These are phyloP conservation scores for Glareola pratincola DNA, from an alignment of 2,113 vertebrate species.

Conservation along the genomic window DNA sequence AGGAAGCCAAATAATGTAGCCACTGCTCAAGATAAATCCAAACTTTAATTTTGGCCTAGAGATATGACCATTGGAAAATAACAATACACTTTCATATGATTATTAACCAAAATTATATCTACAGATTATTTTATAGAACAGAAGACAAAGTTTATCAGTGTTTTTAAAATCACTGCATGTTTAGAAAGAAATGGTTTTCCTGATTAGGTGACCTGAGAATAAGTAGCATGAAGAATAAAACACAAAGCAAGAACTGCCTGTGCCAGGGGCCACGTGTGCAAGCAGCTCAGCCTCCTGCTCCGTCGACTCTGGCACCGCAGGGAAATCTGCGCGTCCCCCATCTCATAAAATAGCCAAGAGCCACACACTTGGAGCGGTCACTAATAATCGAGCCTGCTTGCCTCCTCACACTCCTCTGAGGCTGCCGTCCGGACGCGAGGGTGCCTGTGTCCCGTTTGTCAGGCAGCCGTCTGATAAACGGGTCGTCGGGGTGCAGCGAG, in stretches of 20 bases:
- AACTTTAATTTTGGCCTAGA: background rate
- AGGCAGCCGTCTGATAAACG: too few relatives aligned
- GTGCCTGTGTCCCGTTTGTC: background rate
- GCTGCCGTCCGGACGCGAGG: fast-evolving
- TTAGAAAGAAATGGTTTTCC: background rate
- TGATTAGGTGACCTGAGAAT: background rate
- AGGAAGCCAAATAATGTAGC: background rate
- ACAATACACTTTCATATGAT: background rate
- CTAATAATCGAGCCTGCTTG: background rate
- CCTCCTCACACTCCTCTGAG: background rate
- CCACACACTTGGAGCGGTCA: background rate
- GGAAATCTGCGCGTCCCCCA: background rate
- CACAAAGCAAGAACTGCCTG: background rate
- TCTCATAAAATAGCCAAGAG: background rate
- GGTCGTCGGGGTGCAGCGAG: background rate
- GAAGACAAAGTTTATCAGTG: background rate
- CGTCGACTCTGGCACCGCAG: background rate
- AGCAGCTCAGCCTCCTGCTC: background rate
- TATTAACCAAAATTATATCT: background rate
- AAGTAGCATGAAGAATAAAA: background rate
- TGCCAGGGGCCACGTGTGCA: fast-evolving
- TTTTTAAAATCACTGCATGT: background rate
- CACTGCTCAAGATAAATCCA: background rate
- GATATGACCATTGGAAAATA: background rate
- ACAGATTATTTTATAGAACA: background rate